These are phyloP conservation scores for Cryptoblepharus egeriae DNA, from an alignment of 2,797 vertebrate species.

Conservation along the genomic window DNA sequence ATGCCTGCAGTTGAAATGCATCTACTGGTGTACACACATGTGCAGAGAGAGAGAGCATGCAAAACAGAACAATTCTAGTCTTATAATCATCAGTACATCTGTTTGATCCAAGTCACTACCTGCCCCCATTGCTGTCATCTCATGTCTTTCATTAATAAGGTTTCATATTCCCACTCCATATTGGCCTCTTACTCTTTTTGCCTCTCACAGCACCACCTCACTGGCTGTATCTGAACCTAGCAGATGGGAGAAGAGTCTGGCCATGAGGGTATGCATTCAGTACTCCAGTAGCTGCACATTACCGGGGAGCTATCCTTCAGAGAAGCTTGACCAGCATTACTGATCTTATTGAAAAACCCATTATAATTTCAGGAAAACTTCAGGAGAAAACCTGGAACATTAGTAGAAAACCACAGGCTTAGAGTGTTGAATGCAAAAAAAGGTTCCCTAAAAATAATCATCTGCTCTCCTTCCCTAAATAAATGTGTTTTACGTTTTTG, in stretches of 20 bases:
- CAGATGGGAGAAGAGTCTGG: neutral
- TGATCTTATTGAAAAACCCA: neutral
- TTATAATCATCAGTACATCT: neutral
- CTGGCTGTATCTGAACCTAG: neutral
- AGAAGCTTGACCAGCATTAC: neutral
- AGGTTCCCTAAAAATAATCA: too few species aligned
- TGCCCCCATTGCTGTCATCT: neutral
- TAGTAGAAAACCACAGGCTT: neutral
- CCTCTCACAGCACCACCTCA: neutral
- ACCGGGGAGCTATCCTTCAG: neutral
- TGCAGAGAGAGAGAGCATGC: neutral
- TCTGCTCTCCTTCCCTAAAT: neutral
- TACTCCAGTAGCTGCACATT: neutral
- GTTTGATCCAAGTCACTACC: neutral
- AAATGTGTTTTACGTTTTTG: neutral
- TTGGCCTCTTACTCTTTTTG: neutral
- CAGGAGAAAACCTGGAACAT: neutral
- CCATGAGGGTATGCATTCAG: neutral
- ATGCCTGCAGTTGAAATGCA: neutral
- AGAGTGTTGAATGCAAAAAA: neutral
- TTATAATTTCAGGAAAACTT: neutral
- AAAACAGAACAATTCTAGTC: neutral
- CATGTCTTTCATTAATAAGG: neutral
- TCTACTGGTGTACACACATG: too few species aligned
- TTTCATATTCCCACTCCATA: neutral